Percentiles rank a stretch among this genome's conserved stretches.
Evolutionary conservation across 2,888 invertebrate genomes (phyloP).

Genomic region (Philereme transversata): DNA sequence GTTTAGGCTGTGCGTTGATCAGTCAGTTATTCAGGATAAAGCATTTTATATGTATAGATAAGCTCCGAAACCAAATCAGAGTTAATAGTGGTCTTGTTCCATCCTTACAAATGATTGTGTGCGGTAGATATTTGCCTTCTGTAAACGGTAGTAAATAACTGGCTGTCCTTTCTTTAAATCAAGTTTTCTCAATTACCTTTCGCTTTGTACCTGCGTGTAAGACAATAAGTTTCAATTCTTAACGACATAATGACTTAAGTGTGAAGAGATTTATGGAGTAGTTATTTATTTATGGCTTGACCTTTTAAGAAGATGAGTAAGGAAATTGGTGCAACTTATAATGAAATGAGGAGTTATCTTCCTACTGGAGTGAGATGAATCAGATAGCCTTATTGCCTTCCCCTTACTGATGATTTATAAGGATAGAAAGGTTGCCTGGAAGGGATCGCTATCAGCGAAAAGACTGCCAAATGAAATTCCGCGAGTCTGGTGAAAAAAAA

Average conservation of each 20-base stretch:
- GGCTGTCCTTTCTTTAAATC: slow-evolving; percentile 38
- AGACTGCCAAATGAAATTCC: too few relatives aligned
- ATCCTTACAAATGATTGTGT: slow-evolving; percentile 23
- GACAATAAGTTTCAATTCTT: slow-evolving; percentile 31
- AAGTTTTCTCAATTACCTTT: slow-evolving; percentile 38
- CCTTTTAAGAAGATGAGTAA: slow-evolving; percentile 26
- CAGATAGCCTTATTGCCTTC: neutral
- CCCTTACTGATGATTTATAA: too few relatives aligned
- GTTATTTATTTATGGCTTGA: slow-evolving; percentile 27
- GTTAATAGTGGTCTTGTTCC: neutral
- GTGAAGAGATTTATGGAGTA: slow-evolving; percentile 24
- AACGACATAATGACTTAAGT: slow-evolving; percentile 33
- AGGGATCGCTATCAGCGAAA: too few relatives aligned
- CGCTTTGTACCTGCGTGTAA: slow-evolving; percentile 22
- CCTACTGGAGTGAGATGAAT: neutral
- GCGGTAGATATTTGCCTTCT: slow-evolving; percentile 22
- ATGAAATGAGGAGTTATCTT: neutral
- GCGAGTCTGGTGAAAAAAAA: too few relatives aligned
- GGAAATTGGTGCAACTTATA: slow-evolving; percentile 22
- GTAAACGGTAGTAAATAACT: slow-evolving; percentile 28
- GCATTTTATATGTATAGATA: too few relatives aligned
- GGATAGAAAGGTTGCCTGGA: too few relatives aligned
- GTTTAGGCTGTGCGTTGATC: too few relatives aligned
- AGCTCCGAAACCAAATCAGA: neutral
- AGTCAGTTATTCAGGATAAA: too few relatives aligned